Conservation (phyloP, 1,140 invertebrate genomes). For the Dreissena rostriformis region DNA sequence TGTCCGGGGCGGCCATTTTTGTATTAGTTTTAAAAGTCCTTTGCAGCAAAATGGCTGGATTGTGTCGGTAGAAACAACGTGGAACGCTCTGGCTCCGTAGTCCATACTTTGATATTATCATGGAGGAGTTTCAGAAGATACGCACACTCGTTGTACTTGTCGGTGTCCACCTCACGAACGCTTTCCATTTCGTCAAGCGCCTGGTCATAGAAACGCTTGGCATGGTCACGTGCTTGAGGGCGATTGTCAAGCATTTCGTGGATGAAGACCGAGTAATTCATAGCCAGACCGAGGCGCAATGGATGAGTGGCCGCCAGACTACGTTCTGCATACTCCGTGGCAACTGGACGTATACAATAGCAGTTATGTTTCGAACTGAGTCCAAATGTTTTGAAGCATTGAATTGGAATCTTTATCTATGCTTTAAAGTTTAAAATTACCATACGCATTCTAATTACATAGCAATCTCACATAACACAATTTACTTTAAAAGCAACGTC, state of each 20-base stretch:
- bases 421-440: too few relatives aligned
- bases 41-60: constrained; percentile 77
- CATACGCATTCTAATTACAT: too few relatives aligned
- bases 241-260: constrained; percentile 31
- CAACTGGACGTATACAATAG: constrained; percentile 10
- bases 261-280: constrained; percentile 45
- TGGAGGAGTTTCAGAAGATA: constrained; percentile 17
- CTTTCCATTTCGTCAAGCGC: constrained; percentile 42
- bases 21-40: constrained; percentile 61
- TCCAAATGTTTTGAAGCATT: too few relatives aligned
- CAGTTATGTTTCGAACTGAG: too few relatives aligned
- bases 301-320: constrained; percentile 29
- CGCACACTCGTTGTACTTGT: constrained; percentile 1
- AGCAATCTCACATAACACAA: too few relatives aligned
- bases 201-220: constrained; percentile 39
- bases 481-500: too few relatives aligned
- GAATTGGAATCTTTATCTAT: too few relatives aligned
- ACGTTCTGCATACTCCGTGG: constrained; percentile 17
- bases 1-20: too few relatives aligned
- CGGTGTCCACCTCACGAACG: constrained; percentile 10
- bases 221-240: not conserved
- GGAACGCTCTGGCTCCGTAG: not conserved
- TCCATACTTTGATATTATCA: constrained; percentile 30
- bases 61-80: not conserved
- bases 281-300: constrained; percentile 19